Evolutionary conservation across 2,888 invertebrate species (phyloP), one percentile per base, ranked within the genome.

Genomic region (Kryphioiulus occultus): DNA sequence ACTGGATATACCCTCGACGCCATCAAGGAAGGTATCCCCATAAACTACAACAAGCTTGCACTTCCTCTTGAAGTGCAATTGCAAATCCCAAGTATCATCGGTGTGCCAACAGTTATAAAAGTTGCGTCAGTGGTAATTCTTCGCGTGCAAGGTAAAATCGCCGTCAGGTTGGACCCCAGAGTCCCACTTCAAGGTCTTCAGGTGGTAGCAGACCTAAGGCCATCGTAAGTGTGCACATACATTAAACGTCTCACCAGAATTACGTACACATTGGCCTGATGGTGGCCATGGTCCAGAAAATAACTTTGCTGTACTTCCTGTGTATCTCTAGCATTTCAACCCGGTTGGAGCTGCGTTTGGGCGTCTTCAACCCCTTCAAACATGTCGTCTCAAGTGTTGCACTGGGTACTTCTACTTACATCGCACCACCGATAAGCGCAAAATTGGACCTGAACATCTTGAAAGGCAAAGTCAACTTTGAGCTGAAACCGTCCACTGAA

Each of bases 321-420:
- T 7, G 4, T n/a, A 86, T 26, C n/a, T 26, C 26, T 30, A 86
- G 86, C n/a, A 30, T 68, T 19, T 26, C 68, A 7, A 35, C 30
- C n/a, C 86, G 32, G 17, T 19, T 32, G 26, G 78, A 30, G 22
- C 22, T 42, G 19, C 68, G 53, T 3, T 22, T 30, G 53, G 53
- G 59, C 10, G 78, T 86, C 44, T 86, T 68, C 78, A 86, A 86
- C 19, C 86, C 86, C 19, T 86, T 86, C 44, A 68, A 47, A 17
- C 19, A 86, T 15, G 78, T 32, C 3, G 15, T 86, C 30, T 26
- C 32, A 15, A 17, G n/a, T 15, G 78, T 44, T 12, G 78, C 19
- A 4, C 10, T 86, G 59, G 32, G 59, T 5, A 86, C 86, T 26
- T 68, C 68, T 32, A 42, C 59, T 30, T 68, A 68, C 32, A 32